Base-by-base conservation (phyloP, 1,140 invertebrate species). In the Hestina assimilis region DNA sequence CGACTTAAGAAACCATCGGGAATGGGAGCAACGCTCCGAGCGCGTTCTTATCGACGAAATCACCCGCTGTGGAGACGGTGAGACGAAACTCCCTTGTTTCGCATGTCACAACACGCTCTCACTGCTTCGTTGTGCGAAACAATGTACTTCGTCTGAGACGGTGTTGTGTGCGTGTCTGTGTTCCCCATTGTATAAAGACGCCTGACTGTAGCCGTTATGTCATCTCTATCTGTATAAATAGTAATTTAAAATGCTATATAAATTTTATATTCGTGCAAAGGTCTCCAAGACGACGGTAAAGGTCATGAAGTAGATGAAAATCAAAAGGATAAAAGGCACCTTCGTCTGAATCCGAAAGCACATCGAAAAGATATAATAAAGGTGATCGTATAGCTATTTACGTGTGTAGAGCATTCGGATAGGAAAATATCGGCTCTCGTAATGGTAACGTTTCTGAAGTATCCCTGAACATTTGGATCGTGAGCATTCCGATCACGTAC, bases 361-460 rank as follows among this genome's bases (percentile, higher is more conserved):
- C 60, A 66, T 66, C 58, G 57, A 61, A 66, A 67, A 65, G 59
- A 68, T 69, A 63, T 68, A 80, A 75, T 79, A 75, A 79, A 76
- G 65, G 70, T 65, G 70, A 75, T 75, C 66, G 68, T 72, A 80
- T 73, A 80, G 69, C 69, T 82, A 76, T 83, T 83, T 81, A 82
- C 71, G 72, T 75, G 73, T 74, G 72, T 74, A 79, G 71, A 75
- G 66, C 72, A 73, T 81, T 82, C 69, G 64, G 60, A 73, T 74
- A 77, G 73, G 69, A 73, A 82, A 80, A 81, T 74, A 81, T 78
- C 76, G 72, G 69, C 67, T 75, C 65, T 80, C 68, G 75, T 75
- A 81, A 81, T 69, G 78, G 75, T 78, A 83, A 78, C 76, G 79
- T 82, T 81, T 81, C 70, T 72, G 70, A 83, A 85, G 78, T 83